Evolutionary conservation across 2,113 vertebrate species (phyloP).

Genomic region (Ceyx cyanopectus): DNA sequence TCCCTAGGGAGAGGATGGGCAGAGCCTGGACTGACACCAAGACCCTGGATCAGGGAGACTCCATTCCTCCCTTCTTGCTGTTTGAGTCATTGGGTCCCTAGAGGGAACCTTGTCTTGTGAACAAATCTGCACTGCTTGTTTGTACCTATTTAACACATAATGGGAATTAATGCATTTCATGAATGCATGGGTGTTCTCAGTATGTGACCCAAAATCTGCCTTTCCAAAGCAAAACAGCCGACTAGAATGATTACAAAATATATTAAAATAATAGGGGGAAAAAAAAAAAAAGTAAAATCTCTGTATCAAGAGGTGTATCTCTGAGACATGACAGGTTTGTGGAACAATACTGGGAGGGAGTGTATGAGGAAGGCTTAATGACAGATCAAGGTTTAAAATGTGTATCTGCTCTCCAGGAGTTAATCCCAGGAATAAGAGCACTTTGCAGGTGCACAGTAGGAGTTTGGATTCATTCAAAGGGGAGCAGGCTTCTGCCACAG

Average conservation of each 20-base stretch:
- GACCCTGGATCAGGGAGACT: neutral
- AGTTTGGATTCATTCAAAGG: neutral
- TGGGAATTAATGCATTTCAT: neutral
- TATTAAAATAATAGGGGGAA: neutral
- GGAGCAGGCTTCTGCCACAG: neutral
- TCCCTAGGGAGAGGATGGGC: neutral
- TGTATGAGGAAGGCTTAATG: slow-evolving; percentile 41
- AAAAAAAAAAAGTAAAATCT: neutral
- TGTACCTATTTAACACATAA: neutral
- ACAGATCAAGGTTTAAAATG: slow-evolving; percentile 23
- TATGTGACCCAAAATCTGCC: neutral
- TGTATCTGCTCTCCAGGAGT: slow-evolving; percentile 17
- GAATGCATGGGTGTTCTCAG: neutral
- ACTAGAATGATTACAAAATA: neutral
- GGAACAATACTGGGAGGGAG: neutral
- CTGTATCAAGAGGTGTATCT: slow-evolving; percentile 17
- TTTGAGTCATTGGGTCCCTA: neutral
- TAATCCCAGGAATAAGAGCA: neutral
- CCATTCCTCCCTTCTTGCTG: neutral
- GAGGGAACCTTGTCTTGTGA: neutral
- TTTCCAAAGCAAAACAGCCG: neutral
- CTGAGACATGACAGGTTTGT: slow-evolving; percentile 21
- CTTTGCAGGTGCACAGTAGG: neutral
- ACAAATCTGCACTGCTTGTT: neutral
- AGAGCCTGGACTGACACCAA: neutral